Evolutionary conservation across 2,797 vertebrate genomes (phyloP), one percentile per base, ranked within the genome.

Genomic region (Catostomus latipinnis): DNA sequence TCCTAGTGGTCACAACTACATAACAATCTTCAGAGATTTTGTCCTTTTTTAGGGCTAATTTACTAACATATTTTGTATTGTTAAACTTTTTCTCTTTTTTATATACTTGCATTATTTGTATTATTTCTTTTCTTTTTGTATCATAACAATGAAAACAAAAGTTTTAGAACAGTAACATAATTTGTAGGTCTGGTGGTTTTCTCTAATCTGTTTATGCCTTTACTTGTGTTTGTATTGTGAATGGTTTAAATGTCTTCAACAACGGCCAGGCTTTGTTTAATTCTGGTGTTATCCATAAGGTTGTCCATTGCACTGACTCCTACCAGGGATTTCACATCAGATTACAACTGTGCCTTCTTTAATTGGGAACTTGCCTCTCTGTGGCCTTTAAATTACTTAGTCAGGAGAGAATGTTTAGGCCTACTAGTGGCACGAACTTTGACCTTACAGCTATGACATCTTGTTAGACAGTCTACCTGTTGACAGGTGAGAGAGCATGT

Each of bases 311-410:
- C 58, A 50, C 43, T 49, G 34, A 74, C 9, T 1, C 18, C 78
- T n/a, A 56, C 63, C 6, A 82, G 85, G 83, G 86, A 89, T 74
- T 88, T 84, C 43, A 88, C 89, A 81, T 80, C 85, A 87, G 86
- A 77, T 53, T 16, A 72, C 1, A 46, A 52, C 2, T 48, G 83
- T 65, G 81, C 76, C 87, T 91, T 90, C 86, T 92, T 87, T 90
- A 91, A 85, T 78, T 69, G 1, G 22, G 7, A 68, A 34, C 78
- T 83, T 83, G 84, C 88, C 87, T 49, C 71, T 0, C 34, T 74
- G 62, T 16, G 4, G 50, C 71, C 72, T 83, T 63, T 34, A 34
- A 72, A 84, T 54, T 70, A 48, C 66, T 49, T 8, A 46, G 81
- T 61, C 58, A 60, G 73, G 65, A 58, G 76, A 81, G 70, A 53